Conservation (phyloP, 2,888 invertebrate genomes). For the Autographa gamma region DNA sequence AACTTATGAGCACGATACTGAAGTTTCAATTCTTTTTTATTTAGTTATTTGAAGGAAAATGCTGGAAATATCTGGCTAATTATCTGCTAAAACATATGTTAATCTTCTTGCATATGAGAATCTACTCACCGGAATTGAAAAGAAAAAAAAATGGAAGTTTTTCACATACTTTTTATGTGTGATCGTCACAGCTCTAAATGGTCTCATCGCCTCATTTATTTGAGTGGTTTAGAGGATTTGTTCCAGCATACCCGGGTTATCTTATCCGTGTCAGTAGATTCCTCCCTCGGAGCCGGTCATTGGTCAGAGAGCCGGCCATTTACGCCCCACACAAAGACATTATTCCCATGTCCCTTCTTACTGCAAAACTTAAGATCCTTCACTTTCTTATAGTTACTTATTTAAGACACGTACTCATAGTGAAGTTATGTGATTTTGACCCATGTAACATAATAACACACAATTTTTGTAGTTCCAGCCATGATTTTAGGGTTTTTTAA, state of each 20-base stretch:
- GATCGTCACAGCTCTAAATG: slow-evolving; percentile 20
- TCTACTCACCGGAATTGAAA: neutral
- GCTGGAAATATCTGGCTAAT: no score
- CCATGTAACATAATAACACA: no score
- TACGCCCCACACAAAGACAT: slow-evolving; percentile 72
- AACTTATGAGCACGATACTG: no score
- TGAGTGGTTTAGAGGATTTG: slow-evolving; percentile 49
- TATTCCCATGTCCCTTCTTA: slow-evolving; percentile 22
- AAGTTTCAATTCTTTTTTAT: no score
- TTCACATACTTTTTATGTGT: neutral
- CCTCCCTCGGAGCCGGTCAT: slow-evolving; percentile 78
- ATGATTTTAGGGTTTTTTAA: no score
- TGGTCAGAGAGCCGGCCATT: slow-evolving; percentile 77
- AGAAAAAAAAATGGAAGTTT: neutral
- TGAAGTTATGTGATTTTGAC: no score
- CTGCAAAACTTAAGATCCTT: slow-evolving; percentile 24
- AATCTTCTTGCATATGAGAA: no score
- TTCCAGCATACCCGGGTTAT: slow-evolving; percentile 62
- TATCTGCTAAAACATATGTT: no score
- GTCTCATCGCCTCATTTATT: slow-evolving; percentile 48
- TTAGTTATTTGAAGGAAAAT: no score
- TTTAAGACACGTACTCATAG: neutral
- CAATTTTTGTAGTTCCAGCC: no score
- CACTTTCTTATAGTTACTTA: neutral
- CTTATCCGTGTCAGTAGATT: slow-evolving; percentile 66